Evolutionary conservation across 2,888 invertebrate species (phyloP), one percentile per base, ranked within the genome.

Genomic region (Megamerina dolium): DNA sequence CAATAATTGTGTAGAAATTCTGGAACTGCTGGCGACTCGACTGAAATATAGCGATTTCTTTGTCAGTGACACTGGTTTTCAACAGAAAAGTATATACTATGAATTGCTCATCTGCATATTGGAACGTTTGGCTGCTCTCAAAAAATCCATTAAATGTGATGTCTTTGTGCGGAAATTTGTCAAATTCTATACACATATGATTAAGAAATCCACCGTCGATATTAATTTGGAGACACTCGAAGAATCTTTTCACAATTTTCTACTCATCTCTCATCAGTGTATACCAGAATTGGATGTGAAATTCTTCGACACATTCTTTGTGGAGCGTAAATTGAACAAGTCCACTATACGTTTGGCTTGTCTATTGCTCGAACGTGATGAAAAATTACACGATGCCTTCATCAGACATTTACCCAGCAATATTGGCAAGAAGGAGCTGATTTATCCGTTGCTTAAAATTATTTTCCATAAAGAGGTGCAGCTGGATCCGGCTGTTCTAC

Each of bases 201-300:
- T 77, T 5, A 53, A 50, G 6, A 66, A 70, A 39, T 64, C 70
- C 36, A 72, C 73, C 2, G 49, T 66, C 0, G 73, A 66, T 13
- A 62, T 72, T 10, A 77, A 77, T 57, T 59, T 80, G 18, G 75
- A 75, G 4, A 67, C 64, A 32, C 66, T 85, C 54, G 82, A 83
- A 52, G 66, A 63, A 5, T 64, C 75, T 3, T 60, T 85, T 9
- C 60, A 73, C 10, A 64, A 70, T 46, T 84, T 82, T 61, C 72
- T 86, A 14, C 63, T 74, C 45, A 72, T 70, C 38, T 83, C 79
- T 68, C 81, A 84, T 29, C 78, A 81, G 56, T 75, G 73, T 55
- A 73, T 81, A 4, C 59, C 66, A 12, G 60, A 66, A 13, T 61
- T 85, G 10, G 64, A 65, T n/a, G 72, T 77, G 43, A 68, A 79